Conservation (phyloP, 2,113 vertebrate species). For the Hipposideros armiger region DNA sequence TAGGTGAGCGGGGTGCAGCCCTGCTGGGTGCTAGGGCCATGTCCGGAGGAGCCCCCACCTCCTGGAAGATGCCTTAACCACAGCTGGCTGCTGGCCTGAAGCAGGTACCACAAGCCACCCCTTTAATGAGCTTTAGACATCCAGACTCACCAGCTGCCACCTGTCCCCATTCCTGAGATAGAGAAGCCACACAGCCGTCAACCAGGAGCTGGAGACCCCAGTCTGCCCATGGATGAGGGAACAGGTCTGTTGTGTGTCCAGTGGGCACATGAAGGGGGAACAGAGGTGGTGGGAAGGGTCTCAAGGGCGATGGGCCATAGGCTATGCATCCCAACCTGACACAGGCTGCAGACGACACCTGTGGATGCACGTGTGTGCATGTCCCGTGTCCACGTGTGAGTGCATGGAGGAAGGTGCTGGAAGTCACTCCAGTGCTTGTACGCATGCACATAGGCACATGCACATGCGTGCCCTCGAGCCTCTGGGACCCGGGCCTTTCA, state of each 20-base stretch:
- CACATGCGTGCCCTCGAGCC: background rate
- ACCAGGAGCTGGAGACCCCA: background rate
- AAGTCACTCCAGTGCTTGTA: background rate
- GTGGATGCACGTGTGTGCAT: background rate
- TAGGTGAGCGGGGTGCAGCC: background rate
- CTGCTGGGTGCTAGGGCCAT: background rate
- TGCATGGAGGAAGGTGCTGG: background rate
- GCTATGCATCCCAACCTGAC: rapidly evolving
- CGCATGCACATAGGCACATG: background rate
- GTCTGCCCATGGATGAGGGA: rapidly evolving
- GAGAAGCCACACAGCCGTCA: too few species aligned
- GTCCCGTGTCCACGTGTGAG: rapidly evolving
- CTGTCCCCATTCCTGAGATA: background rate
- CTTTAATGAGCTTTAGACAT: rapidly evolving
- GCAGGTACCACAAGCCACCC: rapidly evolving
- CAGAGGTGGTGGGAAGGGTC: background rate
- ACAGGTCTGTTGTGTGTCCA: background rate
- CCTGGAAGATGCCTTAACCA: rapidly evolving
- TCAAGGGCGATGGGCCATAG: background rate
- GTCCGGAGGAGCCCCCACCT: rapidly evolving
- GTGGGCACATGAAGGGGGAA: background rate
- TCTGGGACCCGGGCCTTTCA: background rate
- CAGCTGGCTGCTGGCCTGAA: too few species aligned
- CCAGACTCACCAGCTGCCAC: background rate
- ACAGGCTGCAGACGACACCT: background rate